Conservation (phyloP, 53 echinoderm and acorn worm genomes). For the Crossaster papposus region DNA sequence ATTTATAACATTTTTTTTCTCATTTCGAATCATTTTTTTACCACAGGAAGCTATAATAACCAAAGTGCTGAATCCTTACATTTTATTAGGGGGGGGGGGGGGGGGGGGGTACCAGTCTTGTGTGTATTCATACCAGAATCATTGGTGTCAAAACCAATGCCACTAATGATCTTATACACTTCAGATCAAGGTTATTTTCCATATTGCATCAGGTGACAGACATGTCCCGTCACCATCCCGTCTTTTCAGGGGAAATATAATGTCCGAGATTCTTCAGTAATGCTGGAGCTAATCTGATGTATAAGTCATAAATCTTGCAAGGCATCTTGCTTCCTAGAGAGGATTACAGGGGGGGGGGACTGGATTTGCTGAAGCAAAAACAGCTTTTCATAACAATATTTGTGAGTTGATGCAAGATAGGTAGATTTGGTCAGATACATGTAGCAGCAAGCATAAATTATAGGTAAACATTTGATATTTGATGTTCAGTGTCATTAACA, state of each 20-base stretch:
- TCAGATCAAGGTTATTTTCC: conserved; percentile 1
- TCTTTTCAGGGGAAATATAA: not conserved
- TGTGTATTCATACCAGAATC: not conserved
- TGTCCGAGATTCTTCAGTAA: not conserved
- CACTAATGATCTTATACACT: not conserved
- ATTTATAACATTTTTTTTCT: no score
- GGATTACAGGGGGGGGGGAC: not conserved
- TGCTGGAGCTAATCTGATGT: not conserved
- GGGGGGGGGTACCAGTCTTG: no score
- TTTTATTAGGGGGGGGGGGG: no score
- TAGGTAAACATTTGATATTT: no score
- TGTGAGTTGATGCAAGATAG: not conserved
- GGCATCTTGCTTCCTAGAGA: not conserved
- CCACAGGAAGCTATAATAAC: not conserved
- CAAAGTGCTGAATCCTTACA: no score
- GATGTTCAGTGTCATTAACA: no score
- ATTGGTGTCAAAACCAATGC: not conserved
- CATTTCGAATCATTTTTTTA: not conserved
- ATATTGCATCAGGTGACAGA: conserved; percentile 11
- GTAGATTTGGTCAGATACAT: no score
- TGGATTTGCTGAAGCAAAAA: not conserved
- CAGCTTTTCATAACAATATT: not conserved
- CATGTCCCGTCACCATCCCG: not conserved
- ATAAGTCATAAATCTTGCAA: not conserved
- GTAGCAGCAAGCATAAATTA: no score